These are phyloP conservation scores for Coptodon rendalli DNA, from an alignment of 2,113 vertebrate genomes.

Conservation along the genomic window DNA sequence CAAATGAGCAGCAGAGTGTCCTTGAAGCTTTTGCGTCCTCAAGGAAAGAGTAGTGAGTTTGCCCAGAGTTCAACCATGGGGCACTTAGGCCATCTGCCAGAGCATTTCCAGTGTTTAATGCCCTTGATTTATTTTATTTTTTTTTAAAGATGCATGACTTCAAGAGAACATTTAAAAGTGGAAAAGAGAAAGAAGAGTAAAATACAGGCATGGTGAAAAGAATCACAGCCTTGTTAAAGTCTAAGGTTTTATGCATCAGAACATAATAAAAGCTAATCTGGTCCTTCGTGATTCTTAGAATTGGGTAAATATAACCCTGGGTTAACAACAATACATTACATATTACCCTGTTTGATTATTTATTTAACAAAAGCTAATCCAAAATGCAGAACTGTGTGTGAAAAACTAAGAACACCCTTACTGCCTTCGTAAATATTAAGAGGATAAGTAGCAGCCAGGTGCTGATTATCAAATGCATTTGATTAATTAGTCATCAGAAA, in stretches of 20 bases:
- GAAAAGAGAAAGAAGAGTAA: background rate
- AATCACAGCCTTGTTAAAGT: background rate
- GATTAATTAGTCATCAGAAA: background rate
- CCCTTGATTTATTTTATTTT: background rate
- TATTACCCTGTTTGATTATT: background rate
- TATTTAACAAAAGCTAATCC: background rate
- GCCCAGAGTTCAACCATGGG: constrained; percentile 16
- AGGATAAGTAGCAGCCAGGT: background rate
- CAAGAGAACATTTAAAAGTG: background rate
- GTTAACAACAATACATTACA: background rate
- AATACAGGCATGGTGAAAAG: background rate
- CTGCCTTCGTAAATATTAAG: background rate
- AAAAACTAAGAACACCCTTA: background rate
- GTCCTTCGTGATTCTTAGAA: background rate
- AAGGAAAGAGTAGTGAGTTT: background rate
- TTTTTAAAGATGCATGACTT: background rate
- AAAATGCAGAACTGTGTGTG: background rate
- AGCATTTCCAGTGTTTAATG: background rate
- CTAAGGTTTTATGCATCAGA: background rate
- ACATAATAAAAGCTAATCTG: background rate
- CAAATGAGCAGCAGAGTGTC: background rate
- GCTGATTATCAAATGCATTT: background rate
- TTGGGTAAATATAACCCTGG: background rate
- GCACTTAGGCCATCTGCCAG: constrained; percentile 13
- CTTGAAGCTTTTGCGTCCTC: background rate